phyloP scores from a whole-genome alignment of 2,113 vertebrate species.

The Bos indicus region DNA sequence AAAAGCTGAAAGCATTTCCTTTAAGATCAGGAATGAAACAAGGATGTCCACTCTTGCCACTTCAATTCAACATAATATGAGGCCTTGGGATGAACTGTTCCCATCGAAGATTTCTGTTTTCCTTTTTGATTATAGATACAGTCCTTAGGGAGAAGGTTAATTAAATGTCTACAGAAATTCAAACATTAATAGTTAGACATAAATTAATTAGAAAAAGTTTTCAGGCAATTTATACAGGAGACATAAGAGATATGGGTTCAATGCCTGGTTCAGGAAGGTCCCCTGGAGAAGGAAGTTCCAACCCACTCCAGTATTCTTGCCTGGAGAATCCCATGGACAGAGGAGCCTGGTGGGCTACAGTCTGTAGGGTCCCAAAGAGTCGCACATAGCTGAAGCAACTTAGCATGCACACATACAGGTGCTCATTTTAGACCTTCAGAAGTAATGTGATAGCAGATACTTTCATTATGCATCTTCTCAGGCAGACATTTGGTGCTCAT shows the following conservation, averaged over 20 bases:
- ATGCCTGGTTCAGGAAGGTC: not conserved
- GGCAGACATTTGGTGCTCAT: not conserved
- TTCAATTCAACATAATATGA: not conserved
- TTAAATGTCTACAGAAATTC: not conserved
- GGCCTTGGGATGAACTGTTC: not conserved
- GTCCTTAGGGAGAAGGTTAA: not conserved
- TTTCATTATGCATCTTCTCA: not conserved
- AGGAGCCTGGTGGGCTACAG: not conserved
- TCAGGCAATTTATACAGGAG: not conserved
- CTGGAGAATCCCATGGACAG: not conserved
- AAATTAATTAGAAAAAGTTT: not conserved
- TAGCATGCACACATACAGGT: not conserved
- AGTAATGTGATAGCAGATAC: not conserved
- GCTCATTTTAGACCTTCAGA: not conserved
- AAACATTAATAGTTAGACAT: not conserved
- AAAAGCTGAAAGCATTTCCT: not conserved
- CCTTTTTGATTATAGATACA: not conserved
- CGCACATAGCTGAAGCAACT: rapidly evolving
- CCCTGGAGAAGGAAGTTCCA: not conserved
- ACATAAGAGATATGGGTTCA: not conserved
- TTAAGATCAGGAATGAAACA: not conserved
- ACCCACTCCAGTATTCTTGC: not conserved
- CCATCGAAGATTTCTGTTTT: not conserved
- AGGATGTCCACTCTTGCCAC: not conserved
- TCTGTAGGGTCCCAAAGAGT: not conserved